Percentiles rank a stretch among this genome's conserved stretches.
Evolutionary conservation across 2,113 vertebrate species (phyloP).

Genomic region (Zingel zingel): DNA sequence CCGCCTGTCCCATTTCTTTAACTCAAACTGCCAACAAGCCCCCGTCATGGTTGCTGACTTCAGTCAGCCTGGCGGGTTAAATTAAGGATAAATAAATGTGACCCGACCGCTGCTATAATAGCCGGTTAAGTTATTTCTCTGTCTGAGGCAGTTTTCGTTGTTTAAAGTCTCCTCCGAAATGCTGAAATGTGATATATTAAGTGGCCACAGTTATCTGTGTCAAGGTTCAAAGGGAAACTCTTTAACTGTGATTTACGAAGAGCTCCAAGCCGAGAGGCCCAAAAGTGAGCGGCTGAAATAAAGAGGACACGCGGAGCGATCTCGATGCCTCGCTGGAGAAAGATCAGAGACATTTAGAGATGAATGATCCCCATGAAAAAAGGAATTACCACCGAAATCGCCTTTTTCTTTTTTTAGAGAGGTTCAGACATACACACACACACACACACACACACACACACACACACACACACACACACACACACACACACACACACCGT

Average conservation of each 20-base stretch:
- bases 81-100: conserved; percentile 20
- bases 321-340: neutral
- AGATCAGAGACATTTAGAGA: conserved; percentile 24
- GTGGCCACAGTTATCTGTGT: conserved; percentile 37
- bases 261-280: no score
- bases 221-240: conserved; percentile 49
- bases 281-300: no score
- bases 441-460: neutral
- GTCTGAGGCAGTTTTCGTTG: conserved; percentile 12
- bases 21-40: no score
- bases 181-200: conserved; percentile 37
- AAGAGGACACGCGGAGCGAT: no score
- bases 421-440: neutral
- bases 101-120: neutral
- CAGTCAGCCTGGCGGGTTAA: neutral
- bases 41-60: no score
- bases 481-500: neutral
- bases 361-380: neutral
- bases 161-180: neutral
- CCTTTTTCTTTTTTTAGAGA: neutral
- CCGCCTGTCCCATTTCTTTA: neutral
- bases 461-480: neutral
- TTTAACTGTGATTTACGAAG: neutral
- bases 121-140: conserved; percentile 11
- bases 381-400: neutral